These are phyloP conservation scores for Tuta absoluta DNA, from an alignment of 2,888 invertebrate species.

Conservation along the genomic window DNA sequence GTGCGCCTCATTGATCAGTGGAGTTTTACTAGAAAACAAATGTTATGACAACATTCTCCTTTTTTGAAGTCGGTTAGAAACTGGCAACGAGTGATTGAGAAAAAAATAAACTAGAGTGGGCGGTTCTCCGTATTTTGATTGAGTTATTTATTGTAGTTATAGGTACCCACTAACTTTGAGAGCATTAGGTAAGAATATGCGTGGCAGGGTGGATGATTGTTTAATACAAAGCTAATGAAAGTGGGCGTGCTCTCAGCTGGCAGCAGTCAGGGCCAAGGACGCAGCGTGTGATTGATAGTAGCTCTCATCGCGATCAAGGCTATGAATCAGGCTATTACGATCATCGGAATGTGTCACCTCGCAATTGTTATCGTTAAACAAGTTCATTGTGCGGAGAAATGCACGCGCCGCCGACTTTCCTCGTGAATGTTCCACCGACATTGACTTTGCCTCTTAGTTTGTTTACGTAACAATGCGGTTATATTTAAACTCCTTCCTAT, in stretches of 20 bases:
- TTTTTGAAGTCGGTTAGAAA: no score
- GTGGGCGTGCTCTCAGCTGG: constrained; percentile 37
- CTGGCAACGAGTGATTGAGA: background rate
- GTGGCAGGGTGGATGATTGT: constrained; percentile 30
- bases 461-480: background rate
- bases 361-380: background rate
- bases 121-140: background rate
- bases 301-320: constrained; percentile 41
- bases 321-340: background rate
- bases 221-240: constrained; percentile 46
- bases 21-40: no score
- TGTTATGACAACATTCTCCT: no score
- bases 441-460: background rate
- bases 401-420: background rate
- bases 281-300: constrained; percentile 47
- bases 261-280: constrained; percentile 56
- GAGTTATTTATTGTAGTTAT: background rate
- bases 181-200: background rate
- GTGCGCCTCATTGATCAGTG: no score
- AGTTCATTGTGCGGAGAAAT: background rate
- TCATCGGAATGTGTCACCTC: background rate
- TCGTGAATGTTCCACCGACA: background rate
- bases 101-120: background rate
- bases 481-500: no score
- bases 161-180: background rate